Evolutionary conservation across 2,888 invertebrate species (phyloP), one percentile per base, ranked within the genome.

Genomic region (Tortricodes alternella): DNA sequence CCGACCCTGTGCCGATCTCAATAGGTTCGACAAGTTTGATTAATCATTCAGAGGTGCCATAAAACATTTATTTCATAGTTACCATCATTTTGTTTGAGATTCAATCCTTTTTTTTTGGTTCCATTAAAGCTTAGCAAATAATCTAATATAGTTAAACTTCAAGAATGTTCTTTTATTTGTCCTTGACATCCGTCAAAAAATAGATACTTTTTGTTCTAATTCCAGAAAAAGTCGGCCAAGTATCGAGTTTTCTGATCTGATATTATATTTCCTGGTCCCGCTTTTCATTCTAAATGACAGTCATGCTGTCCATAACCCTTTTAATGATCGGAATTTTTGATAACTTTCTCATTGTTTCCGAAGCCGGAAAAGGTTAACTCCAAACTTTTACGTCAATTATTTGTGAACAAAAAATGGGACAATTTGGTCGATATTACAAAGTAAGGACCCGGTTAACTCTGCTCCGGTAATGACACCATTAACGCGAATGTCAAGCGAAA

Each of bases 401-500:
- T 56, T 50, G 44, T 44, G 56, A 38, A 44, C 35, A 38, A 56
- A 55, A 48, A 50, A 37, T 49, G 49, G 37, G 37, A 35, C 43
- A 29, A 56, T 43, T 56, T 37, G 15, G 34, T 29, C 44, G 37
- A 37, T 50, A 21, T 13, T 37, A 27, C 35, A 13, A 34, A 35
- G 29, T 27, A 35, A 48, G 51, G 62, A 61, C 65, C 52, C 35
- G 38, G 44, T 37, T 62, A 62, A 29, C 29, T n/a, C 29, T 61
- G 62, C 64, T 62, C 48, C 62, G 61, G 71, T 79, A 79, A 80
- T 75, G 78, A 74, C 73, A 68, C 71, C 74, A 80, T 82, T 78
- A 78, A 68, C 73, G 68, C 63, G 76, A 80, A 80, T 77, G 80
- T 78, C 78, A 76, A 65, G 71, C 73, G 62, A 79, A 83, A 83